Evolutionary conservation across 2,113 vertebrate species (phyloP).

Genomic region (Gallinago media): DNA sequence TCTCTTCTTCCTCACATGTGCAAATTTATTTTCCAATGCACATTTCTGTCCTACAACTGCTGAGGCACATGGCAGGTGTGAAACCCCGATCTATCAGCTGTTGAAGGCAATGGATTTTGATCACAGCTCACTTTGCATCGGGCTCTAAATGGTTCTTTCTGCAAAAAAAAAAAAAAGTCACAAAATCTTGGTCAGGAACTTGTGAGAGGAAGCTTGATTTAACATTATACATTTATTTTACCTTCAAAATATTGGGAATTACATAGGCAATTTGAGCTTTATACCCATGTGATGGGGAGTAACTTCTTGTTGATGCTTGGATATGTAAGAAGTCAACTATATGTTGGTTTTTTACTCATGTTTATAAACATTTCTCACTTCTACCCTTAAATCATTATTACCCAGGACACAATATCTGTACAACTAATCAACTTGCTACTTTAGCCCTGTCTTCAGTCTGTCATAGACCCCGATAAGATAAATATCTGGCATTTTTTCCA

Average conservation of each 20-base stretch:
- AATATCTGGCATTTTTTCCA: not conserved
- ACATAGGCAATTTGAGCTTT: not conserved
- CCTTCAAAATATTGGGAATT: no score
- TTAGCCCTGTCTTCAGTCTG: not conserved
- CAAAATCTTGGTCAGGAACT: no score
- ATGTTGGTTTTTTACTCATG: not conserved
- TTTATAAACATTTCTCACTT: not conserved
- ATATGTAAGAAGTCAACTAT: not conserved
- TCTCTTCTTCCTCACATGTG: not conserved
- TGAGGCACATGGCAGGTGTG: not conserved
- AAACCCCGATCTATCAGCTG: not conserved
- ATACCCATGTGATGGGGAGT: not conserved
- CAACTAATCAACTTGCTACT: not conserved
- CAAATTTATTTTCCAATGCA: not conserved
- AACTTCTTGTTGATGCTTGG: not conserved
- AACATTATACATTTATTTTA: no score
- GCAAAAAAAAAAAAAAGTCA: not conserved
- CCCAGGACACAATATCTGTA: not conserved
- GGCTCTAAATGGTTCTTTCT: not conserved
- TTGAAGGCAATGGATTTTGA: not conserved
- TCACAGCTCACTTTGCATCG: not conserved
- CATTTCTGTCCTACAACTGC: not conserved
- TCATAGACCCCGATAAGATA: fast-evolving
- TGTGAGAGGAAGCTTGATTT: no score
- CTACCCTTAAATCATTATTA: not conserved